Evolutionary conservation across 2,113 vertebrate species (phyloP).

Genomic region (Falcunculus frontatus): DNA sequence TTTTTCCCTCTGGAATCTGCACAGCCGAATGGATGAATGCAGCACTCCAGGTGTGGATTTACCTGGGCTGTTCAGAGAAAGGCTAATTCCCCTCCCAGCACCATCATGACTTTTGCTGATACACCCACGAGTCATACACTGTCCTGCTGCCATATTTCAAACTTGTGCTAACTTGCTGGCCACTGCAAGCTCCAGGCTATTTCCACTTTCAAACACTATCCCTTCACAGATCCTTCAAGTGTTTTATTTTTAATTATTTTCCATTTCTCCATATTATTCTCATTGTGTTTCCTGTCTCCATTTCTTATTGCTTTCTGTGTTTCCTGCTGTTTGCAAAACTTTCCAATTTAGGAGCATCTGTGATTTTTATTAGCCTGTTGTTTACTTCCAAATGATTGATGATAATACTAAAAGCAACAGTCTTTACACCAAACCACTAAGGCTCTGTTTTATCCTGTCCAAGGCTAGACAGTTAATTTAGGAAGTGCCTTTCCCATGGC

Average conservation of each 20-base stretch:
- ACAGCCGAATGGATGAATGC: background rate
- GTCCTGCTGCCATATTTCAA: background rate
- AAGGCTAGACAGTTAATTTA: background rate
- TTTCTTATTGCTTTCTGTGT: conserved; percentile 25
- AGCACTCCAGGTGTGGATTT: background rate
- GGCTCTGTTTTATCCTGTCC: conserved; percentile 12
- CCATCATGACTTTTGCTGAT: background rate
- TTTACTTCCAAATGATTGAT: conserved; percentile 39
- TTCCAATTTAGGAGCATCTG: conserved; percentile 47
- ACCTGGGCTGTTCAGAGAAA: background rate
- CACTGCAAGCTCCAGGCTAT: background rate
- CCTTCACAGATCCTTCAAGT: background rate
- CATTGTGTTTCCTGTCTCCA: background rate
- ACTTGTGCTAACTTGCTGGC: background rate
- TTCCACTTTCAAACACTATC: background rate
- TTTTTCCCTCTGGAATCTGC: background rate
- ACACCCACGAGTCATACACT: background rate
- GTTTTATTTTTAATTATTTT: conserved; percentile 49
- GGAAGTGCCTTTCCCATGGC: background rate
- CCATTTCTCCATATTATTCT: background rate
- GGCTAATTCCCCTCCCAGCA: background rate
- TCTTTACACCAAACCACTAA: conserved; percentile 1
- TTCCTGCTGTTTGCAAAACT: conserved; percentile 47
- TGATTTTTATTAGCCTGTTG: conserved; percentile 47
- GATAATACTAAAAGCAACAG: conserved; percentile 13